Base-by-base conservation (phyloP, 1,140 invertebrate species). In the Nasonia longicornis region DNA sequence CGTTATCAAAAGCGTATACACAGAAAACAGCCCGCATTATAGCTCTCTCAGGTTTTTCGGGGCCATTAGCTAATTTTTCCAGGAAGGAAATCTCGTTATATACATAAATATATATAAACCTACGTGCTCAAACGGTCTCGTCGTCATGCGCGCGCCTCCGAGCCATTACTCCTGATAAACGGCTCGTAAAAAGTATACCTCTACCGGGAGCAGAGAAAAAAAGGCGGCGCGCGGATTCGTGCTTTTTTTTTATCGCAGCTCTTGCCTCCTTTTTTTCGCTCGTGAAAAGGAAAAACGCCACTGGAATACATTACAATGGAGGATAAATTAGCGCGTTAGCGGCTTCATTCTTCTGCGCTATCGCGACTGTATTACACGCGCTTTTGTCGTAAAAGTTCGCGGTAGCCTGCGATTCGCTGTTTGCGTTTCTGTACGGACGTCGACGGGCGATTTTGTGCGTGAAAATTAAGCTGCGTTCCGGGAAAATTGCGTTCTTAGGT, bases 111-210 rank as follows among this genome's bases (percentile, higher is more conserved):
- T 64, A 35, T 35, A 35, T n/a, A 42, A 22, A 26, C 22, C 42
- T 64, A 75, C 35, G 75, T 69, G 75, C 64, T 48, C 64, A 22
- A 58, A 52, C 31, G n/a, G 2, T 45, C 29, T 11, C 38, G 31
- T 52, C n/a, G 26, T 79, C 52, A 63, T 11, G 48, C 77, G 52
- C 16, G 20, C 16, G 16, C 52, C 45, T 71, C 20, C 26, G 45
- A n/a, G n/a, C 22, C 77, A 80, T 80, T 80, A 74, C 10, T 80
- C 26, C 38, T 48, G 42, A 66, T 74, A 80, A 80, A 80, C 20
- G 78, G 45, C 58, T 73, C 78, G 78, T 74, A 31, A 80, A 74
- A 79, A 79, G 10, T 58, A 38, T 38, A 38, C 35, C 35, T 0
- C 26, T 26, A 58, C 52, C 52, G 20, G 16, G 58, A 29, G 11